These are phyloP conservation scores for Pseudochaenichthys georgianus DNA, from an alignment of 2,797 vertebrate genomes.

Conservation along the genomic window DNA sequence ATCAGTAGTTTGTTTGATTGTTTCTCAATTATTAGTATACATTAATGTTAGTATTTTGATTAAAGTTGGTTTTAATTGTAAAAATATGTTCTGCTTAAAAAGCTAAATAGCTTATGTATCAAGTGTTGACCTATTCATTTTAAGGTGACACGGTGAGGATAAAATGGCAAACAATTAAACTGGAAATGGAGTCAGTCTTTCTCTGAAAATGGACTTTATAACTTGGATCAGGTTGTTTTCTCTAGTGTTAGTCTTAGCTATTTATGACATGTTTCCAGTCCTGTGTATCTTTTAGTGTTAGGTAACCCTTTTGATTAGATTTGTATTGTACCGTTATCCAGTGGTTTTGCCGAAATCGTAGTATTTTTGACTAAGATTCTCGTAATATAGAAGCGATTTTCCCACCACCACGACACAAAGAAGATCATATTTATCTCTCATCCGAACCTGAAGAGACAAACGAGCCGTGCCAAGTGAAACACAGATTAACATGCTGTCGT, in stretches of 20 bases:
- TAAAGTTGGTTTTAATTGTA: not conserved
- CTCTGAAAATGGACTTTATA: not conserved
- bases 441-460: conserved; percentile 39
- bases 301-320: not conserved
- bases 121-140: not conserved
- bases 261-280: not conserved
- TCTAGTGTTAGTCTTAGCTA: not conserved
- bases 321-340: not conserved
- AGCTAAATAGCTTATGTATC: not conserved
- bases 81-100: not conserved
- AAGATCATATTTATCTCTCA: conserved; percentile 19
- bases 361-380: not conserved
- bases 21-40: not conserved
- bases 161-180: no score
- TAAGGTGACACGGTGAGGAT: not conserved
- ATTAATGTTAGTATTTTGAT: not conserved
- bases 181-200: not conserved
- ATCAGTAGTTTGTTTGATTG: not conserved
- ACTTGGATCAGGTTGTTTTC: not conserved
- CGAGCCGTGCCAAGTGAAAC: conserved; percentile 28
- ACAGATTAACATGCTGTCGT: conserved; percentile 46
- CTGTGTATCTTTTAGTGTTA: not conserved
- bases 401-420: not conserved
- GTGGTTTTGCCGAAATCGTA: not conserved
- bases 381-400: not conserved